A percentile compares a stretch with the other conserved stretches of the same genome.
Evolutionary conservation across 2,797 vertebrate species (phyloP).

Genomic region (Neosilurus hyrtlii): DNA sequence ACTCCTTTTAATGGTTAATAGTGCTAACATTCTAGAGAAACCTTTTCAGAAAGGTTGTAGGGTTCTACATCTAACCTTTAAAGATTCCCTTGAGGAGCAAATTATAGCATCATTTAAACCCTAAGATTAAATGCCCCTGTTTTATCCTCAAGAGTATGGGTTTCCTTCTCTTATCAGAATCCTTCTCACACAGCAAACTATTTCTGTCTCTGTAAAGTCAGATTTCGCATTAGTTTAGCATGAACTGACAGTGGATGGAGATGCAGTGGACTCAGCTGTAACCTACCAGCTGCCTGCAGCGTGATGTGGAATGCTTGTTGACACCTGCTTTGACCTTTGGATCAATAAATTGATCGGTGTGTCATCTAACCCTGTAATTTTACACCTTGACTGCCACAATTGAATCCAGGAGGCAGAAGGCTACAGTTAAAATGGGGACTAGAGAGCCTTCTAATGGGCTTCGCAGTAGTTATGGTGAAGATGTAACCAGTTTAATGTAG

Average conservation of each 20-base stretch:
- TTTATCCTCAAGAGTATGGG: not conserved
- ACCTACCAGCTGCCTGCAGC: slow-evolving; percentile 4
- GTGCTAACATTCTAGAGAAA: not conserved
- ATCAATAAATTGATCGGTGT: slow-evolving; percentile 43
- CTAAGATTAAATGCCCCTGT: no score
- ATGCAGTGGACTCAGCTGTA: not conserved
- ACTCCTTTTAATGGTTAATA: not conserved
- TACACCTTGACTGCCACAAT: slow-evolving; percentile 13
- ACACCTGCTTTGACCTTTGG: slow-evolving; percentile 42
- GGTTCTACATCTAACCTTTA: not conserved
- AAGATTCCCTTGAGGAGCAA: not conserved
- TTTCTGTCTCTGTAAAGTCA: not conserved
- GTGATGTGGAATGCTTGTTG: slow-evolving; percentile 35
- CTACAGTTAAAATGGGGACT: slow-evolving; percentile 11
- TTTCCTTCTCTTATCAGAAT: no score
- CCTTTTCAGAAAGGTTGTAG: not conserved
- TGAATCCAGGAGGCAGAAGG: slow-evolving; percentile 23
- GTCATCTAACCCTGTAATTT: slow-evolving; percentile 41
- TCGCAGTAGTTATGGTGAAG: not conserved
- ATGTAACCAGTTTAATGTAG: not conserved
- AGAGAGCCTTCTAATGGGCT: not conserved
- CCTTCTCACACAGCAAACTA: not conserved
- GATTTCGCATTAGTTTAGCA: slow-evolving; percentile 5
- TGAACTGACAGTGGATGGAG: not conserved
- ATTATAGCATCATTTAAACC: not conserved